Evolutionary conservation across 2,113 vertebrate genomes (phyloP).

Genomic region (Mesembrinibis cayennensis): DNA sequence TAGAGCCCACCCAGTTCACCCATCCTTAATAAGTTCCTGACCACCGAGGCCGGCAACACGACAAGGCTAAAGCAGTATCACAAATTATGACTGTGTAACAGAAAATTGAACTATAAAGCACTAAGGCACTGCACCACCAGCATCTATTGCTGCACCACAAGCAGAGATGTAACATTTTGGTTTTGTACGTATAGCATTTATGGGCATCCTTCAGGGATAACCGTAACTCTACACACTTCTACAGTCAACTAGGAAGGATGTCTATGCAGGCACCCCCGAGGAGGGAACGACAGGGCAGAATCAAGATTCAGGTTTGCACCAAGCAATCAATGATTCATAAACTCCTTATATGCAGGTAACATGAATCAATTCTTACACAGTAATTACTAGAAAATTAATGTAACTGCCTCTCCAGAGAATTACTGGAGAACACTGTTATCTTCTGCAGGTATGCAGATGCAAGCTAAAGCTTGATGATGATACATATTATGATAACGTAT

Average conservation of each 20-base stretch:
- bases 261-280: not conserved
- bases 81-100: not conserved
- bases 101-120: not conserved
- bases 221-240: not conserved
- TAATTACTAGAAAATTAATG: not conserved
- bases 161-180: not conserved
- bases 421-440: not conserved
- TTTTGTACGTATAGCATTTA: not conserved
- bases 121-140: not conserved
- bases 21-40: not conserved
- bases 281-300: not conserved
- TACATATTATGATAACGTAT: not conserved
- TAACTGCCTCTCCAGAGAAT: not conserved
- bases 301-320: not conserved
- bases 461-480: not conserved
- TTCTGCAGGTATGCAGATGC: not conserved
- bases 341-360: not conserved
- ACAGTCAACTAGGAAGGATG: not conserved
- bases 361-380: not conserved
- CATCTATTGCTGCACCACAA: not conserved
- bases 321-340: not conserved
- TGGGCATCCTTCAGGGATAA: not conserved
- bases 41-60: rapidly evolving
- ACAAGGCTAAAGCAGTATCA: not conserved
- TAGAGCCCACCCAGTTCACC: not conserved